Evolutionary conservation across 2,113 vertebrate genomes (phyloP), one percentile per base, ranked within the genome.

Genomic region (Halichoeres trimaculatus): DNA sequence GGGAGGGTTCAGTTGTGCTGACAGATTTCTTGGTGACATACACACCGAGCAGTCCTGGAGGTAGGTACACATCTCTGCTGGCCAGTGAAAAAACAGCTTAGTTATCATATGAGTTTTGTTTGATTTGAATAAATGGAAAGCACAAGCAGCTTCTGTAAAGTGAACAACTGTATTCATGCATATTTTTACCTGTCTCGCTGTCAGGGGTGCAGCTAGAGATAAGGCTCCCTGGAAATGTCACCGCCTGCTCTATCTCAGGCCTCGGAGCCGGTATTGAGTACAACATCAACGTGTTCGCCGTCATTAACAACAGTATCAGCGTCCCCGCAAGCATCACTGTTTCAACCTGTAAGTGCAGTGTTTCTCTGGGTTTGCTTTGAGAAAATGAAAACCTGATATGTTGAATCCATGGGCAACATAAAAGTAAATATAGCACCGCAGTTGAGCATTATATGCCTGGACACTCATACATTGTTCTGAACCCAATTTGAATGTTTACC

Each of bases 21-120:
- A 95, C 95, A 0, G 98, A 99, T 86, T 99, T 96, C 60, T 89
- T 98, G 4, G 63, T 99, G 80, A 98, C 96, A 2, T 99, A 98
- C 86, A 93, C 95, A 69, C 95, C 96, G 0, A 94, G 65, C 14
- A 94, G 88, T 66, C 93, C 91, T 0, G 95, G 94, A 70, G 95
- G 96, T 92, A 52, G 14, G 80, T 43, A 19, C 36, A 47, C 11
- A 35, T 35, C 24, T 53, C 1, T 43, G 4, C 43, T 55, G 8
- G 20, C n/a, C 50, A 54, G 76, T 63, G 0, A 10, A 58, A 67
- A 4, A 19, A 23, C 26, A 30, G 2, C 10, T 40, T 10, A 45
- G 43, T 16, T 45, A 17, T 19, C 22, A 67, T 69, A 43, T 48
- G 20, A 53, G 26, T 64, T 54, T 61, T 13, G 9, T 10, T 19